These are phyloP conservation scores for Scomber colias DNA, from an alignment of 2,113 vertebrate genomes.

Conservation along the genomic window DNA sequence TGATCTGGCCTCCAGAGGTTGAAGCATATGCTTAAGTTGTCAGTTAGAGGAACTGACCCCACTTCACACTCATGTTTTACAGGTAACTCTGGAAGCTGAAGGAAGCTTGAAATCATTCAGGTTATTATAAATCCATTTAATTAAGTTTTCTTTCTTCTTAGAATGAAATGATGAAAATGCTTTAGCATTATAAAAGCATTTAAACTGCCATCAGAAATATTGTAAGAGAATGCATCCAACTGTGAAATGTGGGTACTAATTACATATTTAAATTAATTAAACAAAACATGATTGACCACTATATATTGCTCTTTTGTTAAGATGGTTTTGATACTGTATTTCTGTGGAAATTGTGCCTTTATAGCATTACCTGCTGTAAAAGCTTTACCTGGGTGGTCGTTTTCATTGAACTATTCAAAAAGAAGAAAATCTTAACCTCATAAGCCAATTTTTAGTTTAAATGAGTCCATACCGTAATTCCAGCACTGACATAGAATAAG, in stretches of 20 bases:
- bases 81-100: slow-evolving; percentile 30
- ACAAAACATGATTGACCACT: not conserved
- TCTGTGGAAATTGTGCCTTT: not conserved
- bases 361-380: not conserved
- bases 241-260: slow-evolving; percentile 32
- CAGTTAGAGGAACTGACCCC: slow-evolving; percentile 49
- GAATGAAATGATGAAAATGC: slow-evolving; percentile 5
- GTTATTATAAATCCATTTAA: slow-evolving; percentile 30
- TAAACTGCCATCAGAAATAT: not conserved
- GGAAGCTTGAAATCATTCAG: slow-evolving; percentile 5
- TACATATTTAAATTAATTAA: slow-evolving; percentile 15
- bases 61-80: slow-evolving; percentile 43
- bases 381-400: no score
- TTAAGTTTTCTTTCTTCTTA: not conserved
- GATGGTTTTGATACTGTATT: slow-evolving; percentile 15
- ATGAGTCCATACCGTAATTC: not conserved
- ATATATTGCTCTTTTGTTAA: slow-evolving; percentile 18
- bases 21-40: slow-evolving; percentile 64
- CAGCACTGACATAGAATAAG: not conserved
- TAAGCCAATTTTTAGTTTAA: not conserved
- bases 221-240: slow-evolving; percentile 11
- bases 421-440: not conserved
- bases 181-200: not conserved
- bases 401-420: slow-evolving; percentile 12
- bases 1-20: slow-evolving; percentile 62